Base-by-base conservation (phyloP, 2,888 invertebrate species). In the Scaptomyza polygonia region DNA sequence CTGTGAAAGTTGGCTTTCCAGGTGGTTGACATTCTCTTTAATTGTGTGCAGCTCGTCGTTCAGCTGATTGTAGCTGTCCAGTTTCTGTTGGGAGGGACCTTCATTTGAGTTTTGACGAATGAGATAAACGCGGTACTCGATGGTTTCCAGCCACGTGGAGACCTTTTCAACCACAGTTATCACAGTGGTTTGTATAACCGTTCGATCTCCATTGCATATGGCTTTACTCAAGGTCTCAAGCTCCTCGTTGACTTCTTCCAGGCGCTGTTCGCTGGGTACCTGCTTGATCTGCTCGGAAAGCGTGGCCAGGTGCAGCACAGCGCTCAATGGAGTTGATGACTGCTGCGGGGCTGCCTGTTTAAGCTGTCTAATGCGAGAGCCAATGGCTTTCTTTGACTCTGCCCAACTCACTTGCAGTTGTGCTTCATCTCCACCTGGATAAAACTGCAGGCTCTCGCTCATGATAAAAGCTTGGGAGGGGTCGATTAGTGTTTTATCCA, bases 121-220 rank as follows among this genome's bases (percentile, higher is more conserved):
- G 25, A 94, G 89, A 79, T 94, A 95, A 47, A 96, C 95, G 80
- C 95, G 94, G 77, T 96, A 96, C 89, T 96, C 96, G 64, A 97
- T 96, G 27, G 95, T 96, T 92, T 97, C 96, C 43, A 97, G 90
- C 96, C 97, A 97, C 12, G 95, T 95, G 0, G 96, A 96, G 42
- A 97, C 95, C 0, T 95, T 95, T 90, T 97, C 96, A 47, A 97
- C 95, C 0, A 96, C 94, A 21, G 95, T 94, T 9, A 96, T 93
- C 11, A 96, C 93, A 42, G 94, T 95, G 78, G 94, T 94, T 90
- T 96, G 95, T 40, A 95, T 93, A 12, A 93, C 91, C 0, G 92
- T 90, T 3, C 93, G 92, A 88, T 96, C 93, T 39, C 93, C 93
- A 67, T 90, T 92, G 49, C 93, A 92, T 11, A 95, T 92, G 2